A percentile compares a stretch with the other conserved stretches of the same genome.
These are phyloP conservation scores for Tetragnatha versicolor DNA, from an alignment of 1,140 invertebrate genomes.

Conservation along the genomic window DNA sequence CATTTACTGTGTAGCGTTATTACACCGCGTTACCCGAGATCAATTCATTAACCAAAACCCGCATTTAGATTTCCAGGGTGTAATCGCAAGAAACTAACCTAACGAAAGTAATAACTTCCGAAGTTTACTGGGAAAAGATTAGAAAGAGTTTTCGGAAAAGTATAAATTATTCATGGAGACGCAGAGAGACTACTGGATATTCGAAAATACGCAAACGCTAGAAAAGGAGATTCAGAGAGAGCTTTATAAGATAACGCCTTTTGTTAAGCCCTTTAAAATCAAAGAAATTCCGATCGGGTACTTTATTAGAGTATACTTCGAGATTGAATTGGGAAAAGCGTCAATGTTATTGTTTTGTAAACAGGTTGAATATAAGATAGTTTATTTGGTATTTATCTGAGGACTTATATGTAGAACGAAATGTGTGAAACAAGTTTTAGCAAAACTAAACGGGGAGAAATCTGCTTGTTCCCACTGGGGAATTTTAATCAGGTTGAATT, in stretches of 20 bases:
- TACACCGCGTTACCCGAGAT: conserved; percentile 11
- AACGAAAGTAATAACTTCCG: conserved; percentile 28
- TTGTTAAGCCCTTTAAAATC: conserved; percentile 14
- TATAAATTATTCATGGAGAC: conserved; percentile 39
- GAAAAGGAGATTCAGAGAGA: conserved; percentile 17
- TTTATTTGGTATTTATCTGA: too few species aligned
- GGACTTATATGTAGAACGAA: too few species aligned
- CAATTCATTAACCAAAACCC: conserved; percentile 39
- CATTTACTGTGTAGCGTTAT: conserved; percentile 19
- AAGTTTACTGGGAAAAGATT: conserved; percentile 38
- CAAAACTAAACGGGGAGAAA: too few species aligned
- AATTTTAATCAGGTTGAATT: too few species aligned
- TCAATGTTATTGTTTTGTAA: too few species aligned
- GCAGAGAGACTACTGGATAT: neutral
- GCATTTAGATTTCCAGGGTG: neutral
- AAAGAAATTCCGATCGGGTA: neutral
- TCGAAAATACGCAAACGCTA: conserved; percentile 10
- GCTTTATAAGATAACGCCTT: conserved; percentile 19
- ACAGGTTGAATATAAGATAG: too few species aligned
- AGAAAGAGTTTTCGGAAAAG: conserved; percentile 37
- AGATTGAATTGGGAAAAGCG: too few species aligned
- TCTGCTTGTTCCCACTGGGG: too few species aligned
- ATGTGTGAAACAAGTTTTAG: too few species aligned
- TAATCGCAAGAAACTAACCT: conserved; percentile 12
- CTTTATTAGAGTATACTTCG: neutral